Evolutionary conservation across 2,113 vertebrate species (phyloP), one percentile per base, ranked within the genome.

Genomic region (Lophius piscatorius): DNA sequence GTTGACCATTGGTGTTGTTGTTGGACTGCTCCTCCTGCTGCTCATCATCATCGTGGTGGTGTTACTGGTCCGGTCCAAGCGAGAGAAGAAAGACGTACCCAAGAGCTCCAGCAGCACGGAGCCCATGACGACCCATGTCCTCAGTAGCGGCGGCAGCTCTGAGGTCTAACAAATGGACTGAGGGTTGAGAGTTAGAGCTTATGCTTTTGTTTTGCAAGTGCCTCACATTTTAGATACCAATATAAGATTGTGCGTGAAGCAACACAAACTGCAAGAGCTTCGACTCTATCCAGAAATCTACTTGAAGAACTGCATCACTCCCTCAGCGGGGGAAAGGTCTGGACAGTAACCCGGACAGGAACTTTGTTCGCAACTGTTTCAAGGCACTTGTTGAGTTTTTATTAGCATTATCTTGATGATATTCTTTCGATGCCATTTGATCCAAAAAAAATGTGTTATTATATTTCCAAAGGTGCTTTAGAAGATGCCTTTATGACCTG

Each of bases 81-180:
- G 42, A 26, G 81, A 78, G 12, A 72, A 85, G 42, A 87, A 88
- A 47, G 85, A 55, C 1, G 16, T 55, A 0, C 81, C 92, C 0
- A 89, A 61, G 1, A 74, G 57, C 21, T 87, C 92, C 0, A 85
- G 86, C 76, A 93, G 92, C 80, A 81, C 83, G 0, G 88, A 95
- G 74, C 93, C 93, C 11, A 92, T 92, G 93, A 82, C 93, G 90
- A 77, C 85, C 0, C 88, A 56, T 23, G 83, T 57, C 71, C 87
- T 72, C 14, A 17, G 71, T 6, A 74, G 16, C 58, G 78, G 77
- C 0, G 94, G 97, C 87, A 95, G 94, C 84, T 97, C 96, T 0
- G 96, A 98, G 83, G 96, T 98, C 67, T 98, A 92, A 95, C 36
- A 33, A 4, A 38, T 49, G 22, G 13, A 45, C 41, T 17, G 20